These are phyloP conservation scores for Phaethornis superciliosus DNA, from an alignment of 2,113 vertebrate genomes.

Conservation along the genomic window DNA sequence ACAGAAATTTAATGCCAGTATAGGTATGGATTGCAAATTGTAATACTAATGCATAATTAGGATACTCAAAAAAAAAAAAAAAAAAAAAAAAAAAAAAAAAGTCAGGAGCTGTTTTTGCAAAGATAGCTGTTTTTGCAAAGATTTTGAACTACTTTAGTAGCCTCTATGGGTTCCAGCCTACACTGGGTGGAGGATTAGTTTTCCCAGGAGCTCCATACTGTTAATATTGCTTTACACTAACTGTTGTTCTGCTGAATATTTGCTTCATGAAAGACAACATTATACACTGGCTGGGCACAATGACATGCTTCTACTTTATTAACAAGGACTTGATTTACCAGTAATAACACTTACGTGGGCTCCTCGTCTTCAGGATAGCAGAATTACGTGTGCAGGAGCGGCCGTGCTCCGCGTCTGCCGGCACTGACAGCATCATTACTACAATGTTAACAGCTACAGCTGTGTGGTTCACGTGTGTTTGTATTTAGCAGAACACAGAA, in stretches of 20 bases:
- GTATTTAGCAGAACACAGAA: not conserved
- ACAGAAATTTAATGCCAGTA: not conserved
- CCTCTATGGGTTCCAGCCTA: not conserved
- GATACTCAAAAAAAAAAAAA: not conserved
- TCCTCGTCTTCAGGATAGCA: conserved; percentile 7
- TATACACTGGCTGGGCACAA: conserved; percentile 35
- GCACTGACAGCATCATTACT: conserved; percentile 3
- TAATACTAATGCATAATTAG: not conserved
- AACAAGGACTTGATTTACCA: conserved; percentile 60
- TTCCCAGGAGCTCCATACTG: not conserved
- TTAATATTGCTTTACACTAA: conserved; percentile 18
- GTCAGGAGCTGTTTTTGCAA: not conserved
- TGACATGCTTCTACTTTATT: conserved; percentile 53
- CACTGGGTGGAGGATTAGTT: not conserved
- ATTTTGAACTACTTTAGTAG: conserved; percentile 3
- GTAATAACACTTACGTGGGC: not conserved
- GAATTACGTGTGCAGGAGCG: not conserved
- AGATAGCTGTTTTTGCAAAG: not conserved
- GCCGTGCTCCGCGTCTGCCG: not conserved
- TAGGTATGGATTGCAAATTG: not conserved
- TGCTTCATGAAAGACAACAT: conserved; percentile 56
- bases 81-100: too few species aligned
- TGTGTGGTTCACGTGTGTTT: not conserved
- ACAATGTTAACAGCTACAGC: not conserved
- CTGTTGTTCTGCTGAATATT: not conserved